These are phyloP conservation scores for Carposina sasakii DNA, from an alignment of 1,140 invertebrate species.

Conservation along the genomic window DNA sequence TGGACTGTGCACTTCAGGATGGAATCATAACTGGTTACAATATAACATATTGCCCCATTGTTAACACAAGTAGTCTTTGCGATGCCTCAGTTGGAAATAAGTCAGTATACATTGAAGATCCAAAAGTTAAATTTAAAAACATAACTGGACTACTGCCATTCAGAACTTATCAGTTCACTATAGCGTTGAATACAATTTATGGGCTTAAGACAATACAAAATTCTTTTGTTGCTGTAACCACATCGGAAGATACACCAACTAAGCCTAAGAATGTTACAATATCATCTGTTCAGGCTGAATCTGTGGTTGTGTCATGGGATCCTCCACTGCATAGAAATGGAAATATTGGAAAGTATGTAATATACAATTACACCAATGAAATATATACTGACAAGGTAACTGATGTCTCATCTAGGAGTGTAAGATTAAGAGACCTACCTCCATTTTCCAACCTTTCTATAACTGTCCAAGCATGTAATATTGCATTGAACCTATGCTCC, in stretches of 20 bases:
- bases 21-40: conserved; percentile 78
- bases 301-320: conserved; percentile 80
- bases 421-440: conserved; percentile 48
- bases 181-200: conserved; percentile 81
- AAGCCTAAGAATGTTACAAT: conserved; percentile 73
- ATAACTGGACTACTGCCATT: conserved; percentile 80
- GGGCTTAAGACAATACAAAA: conserved; percentile 80
- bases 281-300: conserved; percentile 77
- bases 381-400: conserved; percentile 7
- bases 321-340: conserved; percentile 82
- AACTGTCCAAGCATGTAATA: conserved; percentile 80
- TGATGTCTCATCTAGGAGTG: conserved; percentile 13
- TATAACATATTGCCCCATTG: conserved; percentile 80
- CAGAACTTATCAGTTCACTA: conserved; percentile 83
- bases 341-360: conserved; percentile 79
- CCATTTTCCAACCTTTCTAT: conserved; percentile 79
- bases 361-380: conserved; percentile 62
- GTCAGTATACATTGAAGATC: conserved; percentile 40
- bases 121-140: too few relatives aligned
- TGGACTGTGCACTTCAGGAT: conserved; percentile 80
- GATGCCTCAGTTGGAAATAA: conserved; percentile 53
- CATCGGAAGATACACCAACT: conserved; percentile 81
- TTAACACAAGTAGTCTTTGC: conserved; percentile 62
- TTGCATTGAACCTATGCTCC: conserved; percentile 73
- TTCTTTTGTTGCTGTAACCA: conserved; percentile 78